These are phyloP conservation scores for Gastracanthus pulcherrimus DNA, from an alignment of 2,888 invertebrate genomes.

Conservation along the genomic window DNA sequence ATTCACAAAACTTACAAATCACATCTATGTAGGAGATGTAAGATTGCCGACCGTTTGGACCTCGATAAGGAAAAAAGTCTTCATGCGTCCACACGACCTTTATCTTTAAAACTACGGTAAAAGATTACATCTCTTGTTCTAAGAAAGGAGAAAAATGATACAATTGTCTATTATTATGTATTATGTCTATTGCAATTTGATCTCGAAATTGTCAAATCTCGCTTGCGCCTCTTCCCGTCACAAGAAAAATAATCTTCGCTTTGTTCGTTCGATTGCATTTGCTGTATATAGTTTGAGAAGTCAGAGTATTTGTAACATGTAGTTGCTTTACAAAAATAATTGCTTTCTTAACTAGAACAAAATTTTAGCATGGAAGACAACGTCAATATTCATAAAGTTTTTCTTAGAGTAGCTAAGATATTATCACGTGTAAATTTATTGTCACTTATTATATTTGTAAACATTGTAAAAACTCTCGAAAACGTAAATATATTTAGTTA, in stretches of 20 bases:
- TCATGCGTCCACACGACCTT: slow-evolving; percentile 11
- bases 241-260: slow-evolving; percentile 10
- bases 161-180: too few species aligned
- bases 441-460: not conserved
- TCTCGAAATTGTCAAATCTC: slow-evolving; percentile 52
- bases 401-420: not conserved
- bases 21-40: slow-evolving; percentile 65
- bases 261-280: not conserved
- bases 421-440: too few species aligned
- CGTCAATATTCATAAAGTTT: slow-evolving; percentile 18
- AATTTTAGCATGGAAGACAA: slow-evolving; percentile 17
- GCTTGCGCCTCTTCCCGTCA: not conserved
- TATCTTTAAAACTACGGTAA: slow-evolving; percentile 47
- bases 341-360: not conserved
- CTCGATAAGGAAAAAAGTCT: slow-evolving; percentile 9
- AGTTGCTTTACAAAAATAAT: slow-evolving; percentile 25
- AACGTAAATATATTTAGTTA: slow-evolving; percentile 10
- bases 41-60: slow-evolving; percentile 29
- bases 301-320: slow-evolving; percentile 48
- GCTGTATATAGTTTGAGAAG: not conserved
- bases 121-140: slow-evolving; percentile 52
- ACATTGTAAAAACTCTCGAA: not conserved
- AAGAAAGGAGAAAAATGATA: slow-evolving; percentile 69
- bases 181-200: slow-evolving; percentile 67
- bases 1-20: slow-evolving; percentile 77